phyloP scores from a whole-genome alignment of 2,888 invertebrate species.

The Piscicola geometra region DNA sequence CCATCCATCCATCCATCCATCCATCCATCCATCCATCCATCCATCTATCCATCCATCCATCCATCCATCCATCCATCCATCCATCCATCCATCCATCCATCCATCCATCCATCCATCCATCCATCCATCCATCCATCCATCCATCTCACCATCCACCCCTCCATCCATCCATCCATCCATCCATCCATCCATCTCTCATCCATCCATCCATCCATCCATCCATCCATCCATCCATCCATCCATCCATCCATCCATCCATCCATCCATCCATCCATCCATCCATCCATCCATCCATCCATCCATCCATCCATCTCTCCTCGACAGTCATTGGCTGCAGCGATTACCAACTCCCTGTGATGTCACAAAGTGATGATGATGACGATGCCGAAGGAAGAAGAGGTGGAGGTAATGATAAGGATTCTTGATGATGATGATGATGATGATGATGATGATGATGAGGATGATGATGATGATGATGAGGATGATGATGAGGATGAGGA shows the following conservation, averaged over 20 bases:
- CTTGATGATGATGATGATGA: conserved; percentile 61
- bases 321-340: too few relatives aligned
- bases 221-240: neutral
- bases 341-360: too few relatives aligned
- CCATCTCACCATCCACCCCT: neutral
- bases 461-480: conserved; percentile 55
- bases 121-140: conserved; percentile 2
- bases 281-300: neutral
- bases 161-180: neutral
- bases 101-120: neutral
- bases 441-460: conserved; percentile 66
- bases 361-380: too few relatives aligned
- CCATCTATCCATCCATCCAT: neutral
- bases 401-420: too few relatives aligned
- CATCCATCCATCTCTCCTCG: neutral
- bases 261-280: neutral
- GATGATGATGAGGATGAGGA: conserved; percentile 34
- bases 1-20: neutral
- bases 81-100: neutral
- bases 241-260: neutral
- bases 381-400: too few relatives aligned
- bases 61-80: neutral
- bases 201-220: neutral
- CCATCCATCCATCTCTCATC: too few relatives aligned
- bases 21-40: neutral